Evolutionary conservation across 1,140 invertebrate species (phyloP), one percentile per base, ranked within the genome.

Genomic region (Diachasmimorpha longicaudata): DNA sequence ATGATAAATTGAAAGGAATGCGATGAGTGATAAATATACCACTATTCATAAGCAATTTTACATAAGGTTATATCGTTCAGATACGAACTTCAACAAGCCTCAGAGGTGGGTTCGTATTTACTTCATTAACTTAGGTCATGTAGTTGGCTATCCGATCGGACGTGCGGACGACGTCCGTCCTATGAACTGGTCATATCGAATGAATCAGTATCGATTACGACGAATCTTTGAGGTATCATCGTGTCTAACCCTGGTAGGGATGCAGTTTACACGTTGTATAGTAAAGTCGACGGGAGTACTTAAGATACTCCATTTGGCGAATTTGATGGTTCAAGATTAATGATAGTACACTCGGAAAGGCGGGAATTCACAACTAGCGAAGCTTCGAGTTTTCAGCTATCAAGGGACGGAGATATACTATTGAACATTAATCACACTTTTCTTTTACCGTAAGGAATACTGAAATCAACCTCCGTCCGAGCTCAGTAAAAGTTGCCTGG

Each of bases 111-210:
- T 46, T 39, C 46, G 25, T 77, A 74, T 77, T 77, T 77, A 77
- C 76, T 77, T 68, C 76, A 77, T 77, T 77, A 76, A 77, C 76
- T 68, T 67, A 42, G 72, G 68, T 77, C 76, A 36, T 77, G 76
- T 74, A 71, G 72, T 42, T 70, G 76, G 72, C 55, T 77, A 71
- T 70, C 76, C 48, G 76, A 77, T 55, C 67, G 67, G 46, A 74
- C 70, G 48, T 66, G 52, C 52, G 52, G 19, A 74, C n/a, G 16
- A 36, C 46, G 21, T 55, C 70, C 48, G 36, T 71, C n/a, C 42
- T 52, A 48, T 23, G 42, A 10, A 8, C 23, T 52, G 31, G 19
- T 48, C 23, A 19, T 71, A 52, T 19, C 46, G 0, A 52, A 55
- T 44, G 70, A 31, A 70, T 52, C 42, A 23, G 11, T 48, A 71